These are phyloP conservation scores for Lophotriccus pileatus DNA, from an alignment of 2,797 vertebrate genomes.

Conservation along the genomic window DNA sequence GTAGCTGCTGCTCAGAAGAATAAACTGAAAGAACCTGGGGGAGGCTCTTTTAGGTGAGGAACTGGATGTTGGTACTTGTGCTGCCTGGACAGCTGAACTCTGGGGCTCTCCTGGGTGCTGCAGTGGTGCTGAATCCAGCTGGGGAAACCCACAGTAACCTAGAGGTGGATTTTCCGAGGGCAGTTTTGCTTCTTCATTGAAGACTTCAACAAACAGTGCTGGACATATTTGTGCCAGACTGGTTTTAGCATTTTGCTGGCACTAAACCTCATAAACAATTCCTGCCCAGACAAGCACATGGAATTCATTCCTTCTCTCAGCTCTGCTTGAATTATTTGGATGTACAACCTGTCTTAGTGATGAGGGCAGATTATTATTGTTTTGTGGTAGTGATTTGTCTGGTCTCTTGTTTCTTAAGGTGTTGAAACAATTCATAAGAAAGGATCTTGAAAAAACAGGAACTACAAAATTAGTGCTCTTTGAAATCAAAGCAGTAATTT, in stretches of 20 bases:
- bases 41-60: slow-evolving; percentile 92
- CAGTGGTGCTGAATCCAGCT: not conserved
- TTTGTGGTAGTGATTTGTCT: not conserved
- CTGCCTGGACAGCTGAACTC: not conserved
- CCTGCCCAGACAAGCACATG: slow-evolving; percentile 9
- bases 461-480: not conserved
- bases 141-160: not conserved
- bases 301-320: not conserved
- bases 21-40: slow-evolving; percentile 89
- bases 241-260: slow-evolving; percentile 13
- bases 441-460: not conserved
- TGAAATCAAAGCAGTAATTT: not conserved
- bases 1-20: slow-evolving; percentile 85
- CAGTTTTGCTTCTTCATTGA: not conserved
- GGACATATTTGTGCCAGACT: not conserved
- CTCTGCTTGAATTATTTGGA: not conserved
- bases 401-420: not conserved
- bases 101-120: not conserved
- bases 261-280: not conserved
- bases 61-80: not conserved
- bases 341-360: not conserved
- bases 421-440: not conserved
- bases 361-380: not conserved
- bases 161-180: not conserved
- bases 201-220: not conserved